Percentiles rank a stretch among this genome's conserved stretches.
Conservation (phyloP, 2,113 vertebrate species). For the Pangasianodon gigas region DNA sequence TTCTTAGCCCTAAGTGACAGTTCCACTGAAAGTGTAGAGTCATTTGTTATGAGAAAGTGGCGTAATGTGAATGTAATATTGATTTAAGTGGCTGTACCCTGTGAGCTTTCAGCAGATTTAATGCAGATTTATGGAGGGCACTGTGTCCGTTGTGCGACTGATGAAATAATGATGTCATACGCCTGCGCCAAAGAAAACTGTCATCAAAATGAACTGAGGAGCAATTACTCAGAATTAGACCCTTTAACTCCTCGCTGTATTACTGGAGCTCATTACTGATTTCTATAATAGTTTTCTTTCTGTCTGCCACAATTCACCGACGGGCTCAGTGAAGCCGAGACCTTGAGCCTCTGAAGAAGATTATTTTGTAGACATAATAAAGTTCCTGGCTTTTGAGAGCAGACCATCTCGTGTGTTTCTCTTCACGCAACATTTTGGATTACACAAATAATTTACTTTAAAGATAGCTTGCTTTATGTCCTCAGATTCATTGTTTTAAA, state of each 20-base stretch:
- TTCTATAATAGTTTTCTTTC: constrained; percentile 36
- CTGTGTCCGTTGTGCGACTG: constrained; percentile 32
- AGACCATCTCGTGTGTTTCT: neutral
- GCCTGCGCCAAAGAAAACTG: constrained; percentile 31
- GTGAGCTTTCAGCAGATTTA: constrained; percentile 40
- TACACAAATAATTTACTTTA: neutral
- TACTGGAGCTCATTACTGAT: constrained; percentile 48
- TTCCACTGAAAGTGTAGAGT: constrained; percentile 5
- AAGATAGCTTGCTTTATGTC: neutral
- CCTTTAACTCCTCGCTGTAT: constrained; percentile 17
- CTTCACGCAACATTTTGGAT: neutral
- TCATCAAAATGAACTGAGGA: constrained; percentile 26
- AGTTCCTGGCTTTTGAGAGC: neutral
- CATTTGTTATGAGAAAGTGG: constrained; percentile 15
- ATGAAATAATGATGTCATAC: constrained; percentile 54
- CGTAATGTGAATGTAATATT: constrained; percentile 48
- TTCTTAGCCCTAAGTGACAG: constrained; percentile 30
- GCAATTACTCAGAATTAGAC: constrained; percentile 48
- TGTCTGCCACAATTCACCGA: constrained; percentile 19
- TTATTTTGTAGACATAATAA: constrained; percentile 19
- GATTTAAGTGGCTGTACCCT: constrained; percentile 39
- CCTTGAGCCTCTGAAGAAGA: constrained; percentile 4
- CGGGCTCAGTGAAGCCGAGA: constrained; percentile 18
- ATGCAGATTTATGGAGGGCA: constrained; percentile 55
- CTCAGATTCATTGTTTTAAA: neutral